Evolutionary conservation across 2,888 invertebrate genomes (phyloP).

Genomic region (Trachelus stipa): DNA sequence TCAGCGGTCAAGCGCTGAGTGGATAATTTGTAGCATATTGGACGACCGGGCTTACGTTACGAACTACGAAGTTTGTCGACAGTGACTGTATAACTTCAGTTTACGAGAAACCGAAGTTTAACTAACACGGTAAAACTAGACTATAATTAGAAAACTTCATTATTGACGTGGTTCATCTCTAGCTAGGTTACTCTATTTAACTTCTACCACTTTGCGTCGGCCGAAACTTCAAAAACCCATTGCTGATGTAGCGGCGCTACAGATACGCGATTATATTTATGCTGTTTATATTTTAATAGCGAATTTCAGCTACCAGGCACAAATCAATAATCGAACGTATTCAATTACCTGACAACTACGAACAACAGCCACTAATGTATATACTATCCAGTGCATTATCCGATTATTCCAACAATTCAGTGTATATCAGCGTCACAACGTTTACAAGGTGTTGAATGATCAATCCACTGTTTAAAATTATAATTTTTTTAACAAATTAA

Average conservation of each 20-base stretch:
- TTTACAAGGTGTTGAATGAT: not conserved
- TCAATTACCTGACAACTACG: not conserved
- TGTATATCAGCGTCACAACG: not conserved
- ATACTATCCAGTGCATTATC: not conserved
- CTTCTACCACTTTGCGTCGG: slow-evolving; percentile 8
- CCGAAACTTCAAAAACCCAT: not conserved
- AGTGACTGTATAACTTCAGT: slow-evolving; percentile 19
- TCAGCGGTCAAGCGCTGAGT: not conserved
- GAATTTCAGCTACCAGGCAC: not conserved
- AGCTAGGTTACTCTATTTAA: slow-evolving; percentile 16
- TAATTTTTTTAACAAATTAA: not conserved
- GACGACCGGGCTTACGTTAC: not conserved
- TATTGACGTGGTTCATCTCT: slow-evolving; percentile 21
- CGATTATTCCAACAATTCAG: not conserved
- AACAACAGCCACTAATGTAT: not conserved
- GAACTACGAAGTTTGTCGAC: not conserved
- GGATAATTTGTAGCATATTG: not conserved
- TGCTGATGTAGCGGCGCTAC: not conserved
- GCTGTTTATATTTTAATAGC: not conserved
- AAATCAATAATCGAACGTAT: not conserved
- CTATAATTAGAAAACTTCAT: slow-evolving; percentile 27
- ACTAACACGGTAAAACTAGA: slow-evolving; percentile 26
- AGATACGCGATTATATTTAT: not conserved
- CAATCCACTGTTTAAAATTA: not conserved
- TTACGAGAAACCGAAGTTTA: slow-evolving; percentile 27